phyloP scores from a whole-genome alignment of 2,797 vertebrate genomes.

The Mus caroli region DNA sequence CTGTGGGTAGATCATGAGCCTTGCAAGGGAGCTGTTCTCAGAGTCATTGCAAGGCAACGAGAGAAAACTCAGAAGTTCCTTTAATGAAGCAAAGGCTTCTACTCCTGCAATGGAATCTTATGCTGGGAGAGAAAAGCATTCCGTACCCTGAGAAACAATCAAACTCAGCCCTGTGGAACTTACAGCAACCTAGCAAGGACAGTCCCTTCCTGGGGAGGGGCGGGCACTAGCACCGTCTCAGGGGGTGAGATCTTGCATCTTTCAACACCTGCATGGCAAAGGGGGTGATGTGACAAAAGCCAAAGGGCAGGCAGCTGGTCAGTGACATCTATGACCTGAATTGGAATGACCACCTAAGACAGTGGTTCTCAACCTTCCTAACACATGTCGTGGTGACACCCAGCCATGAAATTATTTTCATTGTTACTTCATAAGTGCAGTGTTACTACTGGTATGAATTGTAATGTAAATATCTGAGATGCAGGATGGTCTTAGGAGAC shows the following conservation, averaged over 20 bases:
- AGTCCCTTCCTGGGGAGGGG: not conserved
- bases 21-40: not conserved
- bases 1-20: fast-evolving
- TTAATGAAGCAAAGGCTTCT: not conserved
- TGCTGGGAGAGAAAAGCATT: not conserved
- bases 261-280: fast-evolving
- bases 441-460: not conserved
- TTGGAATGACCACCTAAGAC: not conserved
- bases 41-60: not conserved
- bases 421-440: not conserved
- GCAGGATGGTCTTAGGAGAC: not conserved
- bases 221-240: not conserved
- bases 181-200: not conserved
- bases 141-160: not conserved
- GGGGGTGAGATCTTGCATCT: not conserved
- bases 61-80: not conserved
- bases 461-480: not conserved
- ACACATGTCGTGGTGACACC: not conserved
- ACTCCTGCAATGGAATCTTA: not conserved
- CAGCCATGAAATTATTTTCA: not conserved
- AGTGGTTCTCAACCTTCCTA: not conserved
- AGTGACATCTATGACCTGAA: not conserved
- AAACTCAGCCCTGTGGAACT: not conserved
- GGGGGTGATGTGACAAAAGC: fast-evolving
- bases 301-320: not conserved